Evolutionary conservation across 1,140 invertebrate genomes (phyloP), one percentile per base, ranked within the genome.

Genomic region (Drosophila serrata): DNA sequence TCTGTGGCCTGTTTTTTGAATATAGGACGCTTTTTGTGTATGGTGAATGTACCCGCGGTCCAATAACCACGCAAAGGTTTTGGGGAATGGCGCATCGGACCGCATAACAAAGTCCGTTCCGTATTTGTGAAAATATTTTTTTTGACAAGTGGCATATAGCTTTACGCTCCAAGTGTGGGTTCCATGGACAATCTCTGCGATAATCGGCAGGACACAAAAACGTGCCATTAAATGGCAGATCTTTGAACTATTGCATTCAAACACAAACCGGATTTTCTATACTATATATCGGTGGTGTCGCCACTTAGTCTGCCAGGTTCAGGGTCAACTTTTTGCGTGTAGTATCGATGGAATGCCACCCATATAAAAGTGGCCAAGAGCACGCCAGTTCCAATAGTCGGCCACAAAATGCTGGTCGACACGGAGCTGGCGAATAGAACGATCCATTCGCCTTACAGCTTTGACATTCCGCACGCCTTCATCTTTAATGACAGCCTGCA

Each of bases 41-140:
- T 12, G 48, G 35, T 70, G 55, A 69, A 65, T 64, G 76, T 64
- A 62, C 56, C 77, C 60, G 67, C 67, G 84, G 80, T 88, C 80
- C 73, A 84, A 88, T 87, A 88, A 87, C 79, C 68, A 48, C 33
- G 48, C 56, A 88, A 88, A 87, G 82, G 62, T 58, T 73, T 27
- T 31, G 27, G 29, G 62, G 43, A 72, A 82, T 56, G 82, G 65
- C 37, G 73, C 51, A 70, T 59, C 78, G 64, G 65, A 62, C 63
- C 57, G 68, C 78, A 31, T 75, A 82, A 69, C 76, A 80, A 62
- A 80, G 59, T 67, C 65, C 48, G 17, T 33, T 51, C 45, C 27
- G 65, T 57, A 56, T 73, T 77, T 68, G 59, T 33, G 65, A 60
- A 69, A 62, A 73, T 68, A 81, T 24, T 81, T 78, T 64, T 69